Evolutionary conservation across 2,113 vertebrate genomes (phyloP), one percentile per base, ranked within the genome.

Genomic region (Rhinoderma darwinii): DNA sequence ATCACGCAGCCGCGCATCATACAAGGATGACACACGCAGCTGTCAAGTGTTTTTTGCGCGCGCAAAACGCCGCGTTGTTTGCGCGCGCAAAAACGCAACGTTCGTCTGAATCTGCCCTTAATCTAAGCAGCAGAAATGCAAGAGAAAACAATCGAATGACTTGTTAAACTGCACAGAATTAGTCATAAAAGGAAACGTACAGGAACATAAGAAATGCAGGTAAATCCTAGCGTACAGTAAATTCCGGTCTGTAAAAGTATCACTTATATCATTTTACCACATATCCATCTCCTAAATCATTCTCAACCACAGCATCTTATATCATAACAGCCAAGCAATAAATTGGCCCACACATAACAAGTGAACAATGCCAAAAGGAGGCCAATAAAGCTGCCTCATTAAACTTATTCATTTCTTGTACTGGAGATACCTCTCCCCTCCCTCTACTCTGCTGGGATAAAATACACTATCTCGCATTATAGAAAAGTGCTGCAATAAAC

Each of bases 371-470:
- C 43, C 81, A 47, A 83, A 43, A 70, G 30, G 27, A 22, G 25
- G 32, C 15, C 39, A 66, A 30, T 66, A 82, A 43, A 82, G 17
- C 5, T 27, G 35, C 59, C 25, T 44, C n/a, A 30, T 66, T 63
- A 82, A 82, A 66, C n/a, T 14, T 20, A 66, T 82, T n/a, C 4
- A 47, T 47, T 50, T 17, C 59, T 47, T 50, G 8, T 35, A n/a
- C n/a, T n/a, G n/a, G n/a, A 44, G 59, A 83, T 68, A 30, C 79
- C 10, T 51, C n/a, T 61, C 22, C 54, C 50, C 32, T 70, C 66
- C 81, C 66, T 30, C 27, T 35, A 47, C 39, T 1, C 41, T 81
- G 17, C n/a, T 8, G 27, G 7, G 9, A 77, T 79, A 51, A 32
- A 79, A 18, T 47, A 54, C 50, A 5, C 30, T 11, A 25, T 35